Conservation (phyloP, 2,888 invertebrate genomes). For the Apamea monoglypha region DNA sequence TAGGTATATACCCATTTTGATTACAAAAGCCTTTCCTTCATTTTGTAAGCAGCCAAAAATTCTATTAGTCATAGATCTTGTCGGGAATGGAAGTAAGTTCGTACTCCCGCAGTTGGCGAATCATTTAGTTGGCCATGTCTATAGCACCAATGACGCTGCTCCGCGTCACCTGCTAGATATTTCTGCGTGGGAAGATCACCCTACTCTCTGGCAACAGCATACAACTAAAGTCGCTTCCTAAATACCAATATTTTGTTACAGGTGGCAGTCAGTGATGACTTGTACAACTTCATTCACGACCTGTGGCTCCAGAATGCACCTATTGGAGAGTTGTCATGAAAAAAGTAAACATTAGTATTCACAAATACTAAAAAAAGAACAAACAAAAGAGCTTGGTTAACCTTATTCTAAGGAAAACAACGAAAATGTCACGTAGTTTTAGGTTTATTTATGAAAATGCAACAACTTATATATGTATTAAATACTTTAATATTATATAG, state of each 20-base stretch:
- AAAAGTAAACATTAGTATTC: conserved; percentile 42
- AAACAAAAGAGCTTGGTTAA: conserved; percentile 41
- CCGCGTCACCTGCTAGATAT: conserved; percentile 13
- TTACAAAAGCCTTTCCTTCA: not conserved
- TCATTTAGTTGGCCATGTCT: conserved; percentile 15
- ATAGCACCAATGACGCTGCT: not conserved
- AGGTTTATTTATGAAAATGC: conserved; percentile 42
- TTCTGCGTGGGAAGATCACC: conserved; percentile 10
- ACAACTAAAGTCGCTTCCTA: not conserved
- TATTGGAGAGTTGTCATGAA: conserved; percentile 98
- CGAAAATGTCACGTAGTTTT: conserved; percentile 35
- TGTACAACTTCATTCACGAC: conserved; percentile 98
- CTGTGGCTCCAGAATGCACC: conserved; percentile 99
- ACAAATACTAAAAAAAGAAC: conserved; percentile 39
- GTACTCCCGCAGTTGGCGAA: conserved; percentile 12
- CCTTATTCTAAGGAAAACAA: conserved; percentile 44
- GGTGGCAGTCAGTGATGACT: conserved; percentile 97
- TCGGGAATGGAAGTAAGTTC: not conserved
- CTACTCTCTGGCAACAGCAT: not conserved
- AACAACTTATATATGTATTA: conserved; percentile 29
- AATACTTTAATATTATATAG: conserved; percentile 19
- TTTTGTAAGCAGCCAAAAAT: conserved; percentile 28
- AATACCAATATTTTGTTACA: conserved; percentile 76
- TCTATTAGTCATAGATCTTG: not conserved
- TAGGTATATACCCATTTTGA: not conserved